Conservation (phyloP, 2,113 vertebrate genomes). For the Excalfactoria chinensis region DNA sequence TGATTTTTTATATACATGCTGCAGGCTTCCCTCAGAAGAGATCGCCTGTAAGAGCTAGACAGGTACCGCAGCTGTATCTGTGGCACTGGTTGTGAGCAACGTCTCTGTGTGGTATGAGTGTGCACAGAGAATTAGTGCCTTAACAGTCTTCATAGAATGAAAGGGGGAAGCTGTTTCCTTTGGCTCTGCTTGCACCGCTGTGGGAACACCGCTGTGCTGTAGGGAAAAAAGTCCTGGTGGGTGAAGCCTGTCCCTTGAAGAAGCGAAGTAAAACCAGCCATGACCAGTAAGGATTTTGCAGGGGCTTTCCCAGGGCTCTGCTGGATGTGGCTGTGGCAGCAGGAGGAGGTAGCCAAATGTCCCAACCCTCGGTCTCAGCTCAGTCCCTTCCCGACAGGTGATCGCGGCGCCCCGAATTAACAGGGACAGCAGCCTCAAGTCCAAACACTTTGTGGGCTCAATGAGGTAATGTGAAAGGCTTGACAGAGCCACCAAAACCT, state of each 20-base stretch:
- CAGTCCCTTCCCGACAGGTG: not conserved
- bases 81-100: conserved; percentile 35
- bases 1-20: conserved; percentile 28
- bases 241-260: not conserved
- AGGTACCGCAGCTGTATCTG: not conserved
- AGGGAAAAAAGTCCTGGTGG: not conserved
- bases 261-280: not conserved
- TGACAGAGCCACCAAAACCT: conserved; percentile 16
- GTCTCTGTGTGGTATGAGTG: not conserved
- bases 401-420: not conserved
- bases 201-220: not conserved
- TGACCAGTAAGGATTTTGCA: not conserved
- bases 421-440: not conserved
- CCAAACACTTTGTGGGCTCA: not conserved
- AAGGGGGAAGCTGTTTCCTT: not conserved
- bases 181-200: not conserved
- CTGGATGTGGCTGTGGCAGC: not conserved
- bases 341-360: not conserved
- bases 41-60: not conserved
- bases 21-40: conserved; percentile 26
- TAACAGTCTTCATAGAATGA: not conserved
- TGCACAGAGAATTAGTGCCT: not conserved
- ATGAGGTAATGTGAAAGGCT: conserved; percentile 17
- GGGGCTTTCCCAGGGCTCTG: not conserved
- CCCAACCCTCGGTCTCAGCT: not conserved